Base-by-base conservation (phyloP, 1,140 invertebrate genomes). In the Riptortus pedestris region DNA sequence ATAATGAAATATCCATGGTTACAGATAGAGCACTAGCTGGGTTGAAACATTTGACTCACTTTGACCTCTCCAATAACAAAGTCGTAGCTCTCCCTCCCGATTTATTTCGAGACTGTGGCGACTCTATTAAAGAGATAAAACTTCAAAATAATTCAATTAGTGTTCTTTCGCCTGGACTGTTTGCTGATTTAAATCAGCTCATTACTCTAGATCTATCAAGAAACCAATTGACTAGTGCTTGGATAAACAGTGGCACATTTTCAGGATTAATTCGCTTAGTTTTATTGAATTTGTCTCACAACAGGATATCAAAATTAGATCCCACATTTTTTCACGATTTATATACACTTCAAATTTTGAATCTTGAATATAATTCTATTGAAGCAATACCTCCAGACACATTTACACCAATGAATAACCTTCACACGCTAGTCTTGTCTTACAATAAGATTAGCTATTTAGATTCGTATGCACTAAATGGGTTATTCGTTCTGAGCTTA, bases 111-210 rank as follows among this genome's bases (percentile, higher is more conserved):
- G 89, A 92, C 72, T 82, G 83, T 66, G 78, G 81, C 12, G 82
- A 84, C 62, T 83, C 85, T 18, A 83, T 95, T 62, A 88, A 88
- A 76, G 88, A 92, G 77, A 83, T 94, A 67, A 85, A 90, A 72
- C 74, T 93, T 69, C 86, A 90, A 73, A 93, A 93, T 74, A 94
- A 93, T 79, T 91, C 85, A 52, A 90, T 92, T 55, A 84, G 83
- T 71, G 84, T 86, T 9, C 75, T 93, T 45, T 85, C 87, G 60
- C 86, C 88, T 0, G 85, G 86, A 64, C 77, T 92, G 12, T 89
- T 94, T 70, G 80, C 85, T 7, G 88, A 90, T 71, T 80, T 96
- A 70, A 85, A 89, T 69, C 87, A 92, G 71, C 78, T 97, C 63
- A 81, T 90, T 69, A 82, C 88, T 0, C 75, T 97, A 52, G 90